Conservation (phyloP, 2,797 vertebrate species). For the Siniperca undulata region DNA sequence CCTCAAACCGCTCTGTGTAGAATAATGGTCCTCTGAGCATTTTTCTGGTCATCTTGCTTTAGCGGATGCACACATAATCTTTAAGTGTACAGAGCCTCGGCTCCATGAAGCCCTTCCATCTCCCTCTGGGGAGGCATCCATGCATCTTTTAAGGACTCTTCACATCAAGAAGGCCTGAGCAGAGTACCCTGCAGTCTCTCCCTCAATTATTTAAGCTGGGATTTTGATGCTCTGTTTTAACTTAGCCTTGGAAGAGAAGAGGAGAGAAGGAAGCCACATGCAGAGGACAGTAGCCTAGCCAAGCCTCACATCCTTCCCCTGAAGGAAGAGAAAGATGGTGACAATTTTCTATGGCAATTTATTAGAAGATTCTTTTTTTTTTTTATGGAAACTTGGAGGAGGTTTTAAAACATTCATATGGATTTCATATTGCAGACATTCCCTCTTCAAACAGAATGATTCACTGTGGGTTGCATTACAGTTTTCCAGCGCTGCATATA, state of each 20-base stretch:
- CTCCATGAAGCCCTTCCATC: conserved; percentile 68
- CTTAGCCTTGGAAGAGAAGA: conserved; percentile 60
- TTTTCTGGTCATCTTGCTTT: conserved; percentile 77
- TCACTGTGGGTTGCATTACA: conserved; percentile 71
- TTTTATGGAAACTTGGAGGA: conserved; percentile 74
- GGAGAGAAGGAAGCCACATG: conserved; percentile 54
- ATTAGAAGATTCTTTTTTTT: conserved; percentile 54
- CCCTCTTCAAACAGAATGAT: conserved; percentile 80
- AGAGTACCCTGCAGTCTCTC: conserved; percentile 79
- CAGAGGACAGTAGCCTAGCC: conserved; percentile 64
- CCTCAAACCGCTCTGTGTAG: conserved; percentile 67
- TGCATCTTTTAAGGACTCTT: conserved; percentile 86
- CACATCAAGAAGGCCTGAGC: conserved; percentile 74
- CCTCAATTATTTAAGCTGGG: conserved; percentile 85
- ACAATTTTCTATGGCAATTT: conserved; percentile 67
- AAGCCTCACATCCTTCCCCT: conserved; percentile 37
- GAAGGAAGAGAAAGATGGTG: conserved; percentile 61
- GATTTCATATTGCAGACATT: conserved; percentile 78
- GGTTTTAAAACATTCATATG: conserved; percentile 79
- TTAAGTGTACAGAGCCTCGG: conserved; percentile 71
- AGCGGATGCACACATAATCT: conserved; percentile 80
- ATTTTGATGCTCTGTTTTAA: conserved; percentile 76
- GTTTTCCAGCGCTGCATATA: conserved; percentile 67
- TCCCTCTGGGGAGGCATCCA: conserved; percentile 81
- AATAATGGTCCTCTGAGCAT: conserved; percentile 74